Conservation (phyloP, 2,797 vertebrate genomes). For the Micromesistius poutassou region DNA sequence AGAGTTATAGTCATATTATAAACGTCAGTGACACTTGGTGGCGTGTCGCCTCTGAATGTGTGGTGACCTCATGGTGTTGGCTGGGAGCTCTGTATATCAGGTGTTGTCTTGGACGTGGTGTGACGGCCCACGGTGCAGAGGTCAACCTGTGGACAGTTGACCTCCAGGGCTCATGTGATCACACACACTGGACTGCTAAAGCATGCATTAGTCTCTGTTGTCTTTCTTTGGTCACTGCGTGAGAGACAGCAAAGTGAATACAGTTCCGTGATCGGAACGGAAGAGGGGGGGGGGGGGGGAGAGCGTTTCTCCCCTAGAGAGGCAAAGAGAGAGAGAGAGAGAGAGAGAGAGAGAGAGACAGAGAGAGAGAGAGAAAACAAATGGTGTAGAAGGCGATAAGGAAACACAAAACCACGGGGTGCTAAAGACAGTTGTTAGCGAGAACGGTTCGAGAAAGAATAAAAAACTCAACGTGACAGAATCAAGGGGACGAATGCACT, state of each 20-base stretch:
- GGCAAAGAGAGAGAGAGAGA: constrained; percentile 4
- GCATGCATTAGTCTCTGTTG: constrained; percentile 47
- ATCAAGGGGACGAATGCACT: constrained; percentile 68
- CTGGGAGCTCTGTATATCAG: background rate
- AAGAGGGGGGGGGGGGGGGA: constrained; percentile 39
- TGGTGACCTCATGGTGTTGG: background rate
- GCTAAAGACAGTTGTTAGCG: constrained; percentile 64
- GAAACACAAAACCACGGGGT: constrained; percentile 67
- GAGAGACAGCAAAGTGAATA: constrained; percentile 44
- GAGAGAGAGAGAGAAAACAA: background rate
- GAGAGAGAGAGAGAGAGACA: background rate
- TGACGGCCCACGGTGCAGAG: background rate
- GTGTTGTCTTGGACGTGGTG: background rate
- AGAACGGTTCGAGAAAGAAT: constrained; percentile 32
- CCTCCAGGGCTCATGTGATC: background rate
- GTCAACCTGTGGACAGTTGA: background rate
- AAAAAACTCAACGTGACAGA: constrained; percentile 39
- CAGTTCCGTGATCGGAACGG: constrained; percentile 30
- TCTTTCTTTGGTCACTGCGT: constrained; percentile 33
- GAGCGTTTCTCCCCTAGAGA: constrained; percentile 43
- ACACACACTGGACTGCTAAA: background rate
- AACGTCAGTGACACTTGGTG: background rate
- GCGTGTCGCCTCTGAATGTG: background rate
- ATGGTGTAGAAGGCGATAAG: constrained; percentile 23
- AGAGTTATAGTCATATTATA: background rate